Evolutionary conservation across 2,797 vertebrate genomes (phyloP).

Genomic region (Squalus acanthias): DNA sequence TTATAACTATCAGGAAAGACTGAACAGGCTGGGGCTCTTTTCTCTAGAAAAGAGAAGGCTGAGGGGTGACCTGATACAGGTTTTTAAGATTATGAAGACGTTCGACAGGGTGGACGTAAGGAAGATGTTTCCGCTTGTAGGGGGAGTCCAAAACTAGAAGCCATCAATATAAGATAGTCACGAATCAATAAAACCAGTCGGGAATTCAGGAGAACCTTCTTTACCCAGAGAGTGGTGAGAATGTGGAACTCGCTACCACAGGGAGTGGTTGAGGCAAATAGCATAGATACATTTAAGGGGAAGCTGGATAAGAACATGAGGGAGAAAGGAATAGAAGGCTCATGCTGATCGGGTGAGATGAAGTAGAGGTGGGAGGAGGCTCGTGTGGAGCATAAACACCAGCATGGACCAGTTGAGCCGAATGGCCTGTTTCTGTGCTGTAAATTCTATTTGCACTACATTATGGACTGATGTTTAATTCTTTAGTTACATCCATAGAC

Average conservation of each 20-base stretch:
- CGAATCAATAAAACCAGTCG: neutral
- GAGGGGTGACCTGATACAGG: neutral
- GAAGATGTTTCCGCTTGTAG: neutral
- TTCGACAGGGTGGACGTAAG: neutral
- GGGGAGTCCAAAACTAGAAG: neutral
- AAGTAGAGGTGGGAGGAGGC: neutral
- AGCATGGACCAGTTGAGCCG: neutral
- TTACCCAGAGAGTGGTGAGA: too few species aligned
- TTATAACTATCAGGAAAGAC: neutral
- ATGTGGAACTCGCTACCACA: neutral
- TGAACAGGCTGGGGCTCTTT: neutral
- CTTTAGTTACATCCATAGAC: neutral
- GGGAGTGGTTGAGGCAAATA: neutral
- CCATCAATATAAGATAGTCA: neutral
- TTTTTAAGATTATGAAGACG: neutral
- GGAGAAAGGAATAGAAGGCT: neutral
- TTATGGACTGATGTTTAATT: neutral
- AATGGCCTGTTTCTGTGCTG: neutral
- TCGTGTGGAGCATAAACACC: neutral
- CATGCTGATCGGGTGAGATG: neutral
- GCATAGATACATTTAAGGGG: neutral
- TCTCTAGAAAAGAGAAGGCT: neutral
- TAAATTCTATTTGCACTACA: neutral
- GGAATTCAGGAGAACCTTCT: neutral
- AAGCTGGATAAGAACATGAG: neutral